Evolutionary conservation across 2,797 vertebrate genomes (phyloP).

Genomic region (Propithecus deckenii): DNA sequence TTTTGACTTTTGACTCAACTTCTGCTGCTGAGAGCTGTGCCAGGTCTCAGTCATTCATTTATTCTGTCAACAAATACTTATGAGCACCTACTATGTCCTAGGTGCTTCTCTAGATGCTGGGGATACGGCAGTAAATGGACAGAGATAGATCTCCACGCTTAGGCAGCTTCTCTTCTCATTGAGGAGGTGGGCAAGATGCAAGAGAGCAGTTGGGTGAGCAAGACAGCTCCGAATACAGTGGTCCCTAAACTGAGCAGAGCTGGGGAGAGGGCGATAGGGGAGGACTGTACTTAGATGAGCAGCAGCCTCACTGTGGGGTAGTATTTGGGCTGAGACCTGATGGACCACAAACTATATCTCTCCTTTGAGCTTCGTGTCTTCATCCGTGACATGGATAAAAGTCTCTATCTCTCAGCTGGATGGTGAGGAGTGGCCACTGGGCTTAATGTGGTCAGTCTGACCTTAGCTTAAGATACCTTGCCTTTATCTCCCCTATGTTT

Average conservation of each 20-base stretch:
- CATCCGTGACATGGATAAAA: not conserved
- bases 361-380: not conserved
- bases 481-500: not conserved
- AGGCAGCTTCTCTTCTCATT: not conserved
- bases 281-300: not conserved
- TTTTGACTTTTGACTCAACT: not conserved
- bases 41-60: not conserved
- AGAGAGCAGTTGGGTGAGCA: not conserved
- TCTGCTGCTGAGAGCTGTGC: not conserved
- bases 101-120: not conserved
- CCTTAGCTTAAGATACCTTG: not conserved
- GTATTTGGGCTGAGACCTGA: not conserved
- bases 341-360: accelerated
- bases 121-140: not conserved
- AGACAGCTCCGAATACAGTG: not conserved
- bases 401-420: not conserved
- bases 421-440: accelerated
- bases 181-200: accelerated
- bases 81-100: not conserved
- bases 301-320: not conserved
- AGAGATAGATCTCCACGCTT: not conserved
- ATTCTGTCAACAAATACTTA: not conserved
- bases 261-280: accelerated
- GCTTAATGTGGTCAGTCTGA: not conserved
- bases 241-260: not conserved